Evolutionary conservation across 2,888 invertebrate genomes (phyloP).

Genomic region (Strigamia maritima): DNA sequence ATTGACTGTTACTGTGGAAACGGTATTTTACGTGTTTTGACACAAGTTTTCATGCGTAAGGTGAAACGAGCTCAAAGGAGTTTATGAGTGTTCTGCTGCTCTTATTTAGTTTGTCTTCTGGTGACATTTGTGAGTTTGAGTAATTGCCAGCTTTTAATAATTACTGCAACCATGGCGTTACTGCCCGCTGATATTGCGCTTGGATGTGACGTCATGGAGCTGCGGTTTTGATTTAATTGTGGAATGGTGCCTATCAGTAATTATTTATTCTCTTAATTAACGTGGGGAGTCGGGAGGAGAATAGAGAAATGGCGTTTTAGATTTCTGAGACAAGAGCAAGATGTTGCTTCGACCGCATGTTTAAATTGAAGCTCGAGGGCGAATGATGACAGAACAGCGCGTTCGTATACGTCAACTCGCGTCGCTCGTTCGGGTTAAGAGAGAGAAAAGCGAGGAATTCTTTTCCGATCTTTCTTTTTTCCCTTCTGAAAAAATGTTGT

Average conservation of each 20-base stretch:
- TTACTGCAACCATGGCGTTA: not conserved
- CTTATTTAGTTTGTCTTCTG: not conserved
- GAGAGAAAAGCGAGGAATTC: too few relatives aligned
- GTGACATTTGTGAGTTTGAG: not conserved
- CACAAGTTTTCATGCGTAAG: not conserved
- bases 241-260: slow-evolving; percentile 34
- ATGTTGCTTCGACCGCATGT: slow-evolving; percentile 14
- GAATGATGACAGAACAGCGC: slow-evolving; percentile 1
- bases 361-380: slow-evolving; percentile 19
- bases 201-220: slow-evolving; percentile 35
- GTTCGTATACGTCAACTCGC: not conserved
- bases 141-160: slow-evolving; percentile 23
- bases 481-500: not conserved
- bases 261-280: slow-evolving; percentile 39
- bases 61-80: slow-evolving; percentile 1
- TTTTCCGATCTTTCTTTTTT: not conserved
- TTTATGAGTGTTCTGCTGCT: not conserved
- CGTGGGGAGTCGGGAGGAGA: not conserved
- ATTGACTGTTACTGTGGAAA: slow-evolving; percentile 12
- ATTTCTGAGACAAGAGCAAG: slow-evolving; percentile 12
- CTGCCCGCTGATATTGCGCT: not conserved
- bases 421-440: not conserved
- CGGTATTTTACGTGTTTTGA: not conserved
- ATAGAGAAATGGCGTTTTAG: slow-evolving; percentile 11
- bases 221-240: slow-evolving; percentile 39